Base-by-base conservation (phyloP, 2,888 invertebrate genomes). In the Heliconius charithonia region DNA sequence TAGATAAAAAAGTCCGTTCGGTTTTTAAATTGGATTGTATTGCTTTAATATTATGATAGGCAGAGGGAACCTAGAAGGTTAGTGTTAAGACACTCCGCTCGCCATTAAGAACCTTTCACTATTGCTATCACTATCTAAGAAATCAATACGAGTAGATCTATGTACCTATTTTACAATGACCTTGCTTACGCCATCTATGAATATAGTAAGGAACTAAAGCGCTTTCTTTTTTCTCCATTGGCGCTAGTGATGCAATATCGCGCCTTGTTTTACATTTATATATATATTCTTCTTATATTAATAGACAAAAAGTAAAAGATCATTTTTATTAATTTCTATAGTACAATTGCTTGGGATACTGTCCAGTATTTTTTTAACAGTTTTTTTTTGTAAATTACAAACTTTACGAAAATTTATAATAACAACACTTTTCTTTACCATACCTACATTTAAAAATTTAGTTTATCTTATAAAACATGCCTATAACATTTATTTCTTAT, bases 151-250 rank as follows among this genome's bases (percentile, higher is more conserved):
- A 56, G n/a, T 22, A n/a, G 59, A 22, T 59, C 9, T 6, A 59
- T 59, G 4, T 22, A 59, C 22, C 9, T n/a, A 59, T 59, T n/a
- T 45, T 13, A 7, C 9, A 25, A 66, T 32, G 66, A 65, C 13
- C 16, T 67, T 74, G 73, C 63, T 85, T 80, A 0, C 83, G 90
- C 89, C 92, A 91, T 89, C 92, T 92, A 82, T 59, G 86, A 73
- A 63, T 0, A 70, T 25, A 62, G 10, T 70, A 37, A 0, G 0
- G 84, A 88, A 91, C 86, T 84, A 87, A 83, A 79, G 85, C 85
- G 89, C 85, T 59, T n/a, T 59, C 81, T 22, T 27, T 80, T 82
- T 79, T 65, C 32, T 22, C 82, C 87, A 82, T 81, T 32, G 76
- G 90, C 89, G 91, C 88, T 88, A 81, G 32, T 71, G 63, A 87